These are phyloP conservation scores for Panthera uncia DNA, from an alignment of 2,113 vertebrate species.

Conservation along the genomic window DNA sequence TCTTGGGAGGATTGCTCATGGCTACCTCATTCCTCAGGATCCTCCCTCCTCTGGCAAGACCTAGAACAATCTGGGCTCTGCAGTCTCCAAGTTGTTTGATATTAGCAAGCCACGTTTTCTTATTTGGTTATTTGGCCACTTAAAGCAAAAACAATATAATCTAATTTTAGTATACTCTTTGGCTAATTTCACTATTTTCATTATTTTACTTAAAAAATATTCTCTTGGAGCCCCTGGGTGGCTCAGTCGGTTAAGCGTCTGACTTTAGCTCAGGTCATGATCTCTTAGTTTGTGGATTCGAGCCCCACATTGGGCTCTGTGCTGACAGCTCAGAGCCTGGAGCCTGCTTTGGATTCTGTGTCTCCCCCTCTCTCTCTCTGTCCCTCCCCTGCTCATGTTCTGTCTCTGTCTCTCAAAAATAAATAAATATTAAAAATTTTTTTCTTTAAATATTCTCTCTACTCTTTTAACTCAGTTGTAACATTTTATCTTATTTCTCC, in stretches of 20 bases:
- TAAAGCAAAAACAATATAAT: background rate
- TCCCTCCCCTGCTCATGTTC: too few relatives aligned
- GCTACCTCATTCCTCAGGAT: background rate
- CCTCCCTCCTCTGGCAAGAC: background rate
- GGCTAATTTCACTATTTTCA: background rate
- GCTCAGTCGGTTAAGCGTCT: too few relatives aligned
- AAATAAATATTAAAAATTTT: too few relatives aligned
- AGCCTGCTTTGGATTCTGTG: too few relatives aligned
- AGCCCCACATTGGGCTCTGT: too few relatives aligned
- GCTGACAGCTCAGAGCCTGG: too few relatives aligned
- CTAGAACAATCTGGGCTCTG: background rate
- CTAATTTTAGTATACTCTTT: background rate
- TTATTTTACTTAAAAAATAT: constrained; percentile 9
- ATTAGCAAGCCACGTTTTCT: background rate
- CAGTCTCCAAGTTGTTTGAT: background rate
- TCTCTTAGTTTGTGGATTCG: too few relatives aligned
- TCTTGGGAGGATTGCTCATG: background rate
- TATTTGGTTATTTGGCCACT: background rate
- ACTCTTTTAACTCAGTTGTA: background rate
- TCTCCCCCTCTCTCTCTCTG: too few relatives aligned
- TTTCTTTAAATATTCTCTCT: background rate
- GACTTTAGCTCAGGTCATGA: too few relatives aligned
- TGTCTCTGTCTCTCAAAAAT: too few relatives aligned
- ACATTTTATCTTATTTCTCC: background rate
- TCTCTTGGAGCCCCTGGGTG: background rate